These are phyloP conservation scores for Cinara cedri DNA, from an alignment of 2,888 invertebrate genomes.

Conservation along the genomic window DNA sequence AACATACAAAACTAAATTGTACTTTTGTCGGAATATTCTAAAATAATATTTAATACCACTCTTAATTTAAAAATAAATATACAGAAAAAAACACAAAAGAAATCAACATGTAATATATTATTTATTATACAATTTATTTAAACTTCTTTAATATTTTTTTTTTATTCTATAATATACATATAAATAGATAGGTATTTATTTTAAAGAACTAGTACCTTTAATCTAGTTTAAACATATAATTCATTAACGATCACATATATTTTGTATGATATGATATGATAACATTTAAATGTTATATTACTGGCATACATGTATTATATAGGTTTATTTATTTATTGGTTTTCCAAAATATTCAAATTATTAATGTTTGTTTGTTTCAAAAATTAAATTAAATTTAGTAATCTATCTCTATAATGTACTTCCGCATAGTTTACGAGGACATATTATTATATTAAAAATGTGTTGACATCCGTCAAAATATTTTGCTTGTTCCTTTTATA, in stretches of 20 bases:
- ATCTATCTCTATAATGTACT: background rate
- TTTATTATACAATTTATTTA: background rate
- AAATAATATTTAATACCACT: background rate
- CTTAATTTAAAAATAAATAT: no score
- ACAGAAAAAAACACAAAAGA: no score
- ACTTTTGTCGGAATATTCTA: background rate
- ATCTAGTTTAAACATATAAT: background rate
- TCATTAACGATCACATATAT: background rate
- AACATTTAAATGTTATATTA: background rate
- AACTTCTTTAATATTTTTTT: background rate
- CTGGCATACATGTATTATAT: background rate
- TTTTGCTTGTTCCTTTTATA: background rate
- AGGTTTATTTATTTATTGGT: background rate
- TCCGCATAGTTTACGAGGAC: conserved; percentile 43
- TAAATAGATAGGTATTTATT: background rate
- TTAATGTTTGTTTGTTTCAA: background rate
- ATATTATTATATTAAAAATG: conserved; percentile 5
- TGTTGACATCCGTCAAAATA: conserved; percentile 27
- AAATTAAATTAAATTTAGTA: no score
- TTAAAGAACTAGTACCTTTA: background rate
- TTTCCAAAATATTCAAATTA: background rate
- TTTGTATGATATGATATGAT: background rate
- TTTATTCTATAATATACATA: background rate
- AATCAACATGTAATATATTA: no score
- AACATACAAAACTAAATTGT: no score